Percentiles rank a stretch among this genome's conserved stretches.
These are phyloP conservation scores for Aurelia aurita complex sp. Pacific DNA, from an alignment of 30 jellyfish, hydroid and myxozoan genomes.

Conservation along the genomic window DNA sequence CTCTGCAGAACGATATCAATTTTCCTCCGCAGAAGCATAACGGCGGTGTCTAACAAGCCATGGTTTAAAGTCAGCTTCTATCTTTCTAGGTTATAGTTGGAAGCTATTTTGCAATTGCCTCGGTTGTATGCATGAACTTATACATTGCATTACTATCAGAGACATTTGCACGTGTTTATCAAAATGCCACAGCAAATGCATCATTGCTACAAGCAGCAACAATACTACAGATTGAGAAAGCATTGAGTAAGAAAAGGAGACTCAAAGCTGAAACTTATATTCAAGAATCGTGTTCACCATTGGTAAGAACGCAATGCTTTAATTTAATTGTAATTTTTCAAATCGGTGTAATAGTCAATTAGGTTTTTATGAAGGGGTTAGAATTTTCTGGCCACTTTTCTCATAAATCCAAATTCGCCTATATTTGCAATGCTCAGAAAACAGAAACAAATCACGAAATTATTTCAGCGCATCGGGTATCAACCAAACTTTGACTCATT, in stretches of 20 bases:
- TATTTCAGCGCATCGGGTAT: too few relatives aligned
- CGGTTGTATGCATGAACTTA: slow-evolving; percentile 89
- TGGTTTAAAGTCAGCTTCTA: not conserved
- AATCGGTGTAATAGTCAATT: too few relatives aligned
- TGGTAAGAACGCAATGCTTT: slow-evolving; percentile 48
- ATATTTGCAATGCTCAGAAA: too few relatives aligned
- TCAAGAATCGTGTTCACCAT: slow-evolving; percentile 79
- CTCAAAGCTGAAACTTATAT: slow-evolving; percentile 40
- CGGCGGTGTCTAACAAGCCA: not conserved
- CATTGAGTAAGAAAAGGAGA: slow-evolving; percentile 65
- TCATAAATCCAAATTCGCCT: too few relatives aligned
- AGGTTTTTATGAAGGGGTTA: too few relatives aligned
- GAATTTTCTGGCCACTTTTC: too few relatives aligned
- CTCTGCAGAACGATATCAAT: too few relatives aligned
- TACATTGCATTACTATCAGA: slow-evolving; percentile 94
- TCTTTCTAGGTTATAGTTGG: slow-evolving; percentile 82
- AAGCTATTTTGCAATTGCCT: slow-evolving; percentile 78
- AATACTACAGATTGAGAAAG: slow-evolving; percentile 77
- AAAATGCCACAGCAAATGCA: slow-evolving; percentile 95
- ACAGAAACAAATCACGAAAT: too few relatives aligned
- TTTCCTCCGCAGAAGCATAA: too few relatives aligned
- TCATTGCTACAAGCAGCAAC: slow-evolving; percentile 95
- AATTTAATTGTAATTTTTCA: too few relatives aligned
- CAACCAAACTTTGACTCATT: too few relatives aligned
- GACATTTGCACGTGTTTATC: slow-evolving; percentile 95